These are phyloP conservation scores for Corvus cornix DNA, from an alignment of 2,113 vertebrate species.

Conservation along the genomic window DNA sequence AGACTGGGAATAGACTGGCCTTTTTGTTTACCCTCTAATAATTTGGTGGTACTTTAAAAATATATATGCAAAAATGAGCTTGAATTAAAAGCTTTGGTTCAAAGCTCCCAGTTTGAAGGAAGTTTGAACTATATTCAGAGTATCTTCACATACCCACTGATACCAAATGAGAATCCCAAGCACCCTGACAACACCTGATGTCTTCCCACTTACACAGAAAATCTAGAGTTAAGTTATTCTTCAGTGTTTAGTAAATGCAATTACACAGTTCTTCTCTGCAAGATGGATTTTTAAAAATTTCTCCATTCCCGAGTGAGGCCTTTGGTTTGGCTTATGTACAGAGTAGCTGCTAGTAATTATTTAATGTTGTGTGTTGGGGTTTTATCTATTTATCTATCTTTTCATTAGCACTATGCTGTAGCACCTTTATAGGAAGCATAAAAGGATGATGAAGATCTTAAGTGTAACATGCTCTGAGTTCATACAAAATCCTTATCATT, in stretches of 20 bases:
- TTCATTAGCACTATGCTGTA: not conserved
- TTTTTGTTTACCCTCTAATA: not conserved
- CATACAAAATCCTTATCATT: not conserved
- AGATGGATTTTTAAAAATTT: not conserved
- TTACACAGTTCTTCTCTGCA: not conserved
- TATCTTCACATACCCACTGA: not conserved
- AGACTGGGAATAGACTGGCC: not conserved
- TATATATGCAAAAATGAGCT: not conserved
- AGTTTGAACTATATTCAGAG: not conserved
- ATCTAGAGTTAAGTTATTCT: not conserved
- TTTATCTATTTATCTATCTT: not conserved
- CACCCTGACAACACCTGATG: too few species aligned
- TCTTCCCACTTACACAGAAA: not conserved
- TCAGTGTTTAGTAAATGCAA: not conserved
- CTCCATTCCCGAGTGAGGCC: not conserved
- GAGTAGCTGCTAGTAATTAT: not conserved
- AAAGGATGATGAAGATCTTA: not conserved
- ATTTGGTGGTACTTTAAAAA: not conserved
- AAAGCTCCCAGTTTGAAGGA: not conserved
- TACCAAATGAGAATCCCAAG: not conserved
- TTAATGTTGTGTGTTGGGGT: not conserved
- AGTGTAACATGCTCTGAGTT: fast-evolving
- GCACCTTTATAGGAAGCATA: not conserved
- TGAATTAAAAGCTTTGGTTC: not conserved
- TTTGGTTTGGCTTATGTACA: not conserved